Evolutionary conservation across 2,888 invertebrate genomes (phyloP).

Genomic region (Crocallis elinguaria): DNA sequence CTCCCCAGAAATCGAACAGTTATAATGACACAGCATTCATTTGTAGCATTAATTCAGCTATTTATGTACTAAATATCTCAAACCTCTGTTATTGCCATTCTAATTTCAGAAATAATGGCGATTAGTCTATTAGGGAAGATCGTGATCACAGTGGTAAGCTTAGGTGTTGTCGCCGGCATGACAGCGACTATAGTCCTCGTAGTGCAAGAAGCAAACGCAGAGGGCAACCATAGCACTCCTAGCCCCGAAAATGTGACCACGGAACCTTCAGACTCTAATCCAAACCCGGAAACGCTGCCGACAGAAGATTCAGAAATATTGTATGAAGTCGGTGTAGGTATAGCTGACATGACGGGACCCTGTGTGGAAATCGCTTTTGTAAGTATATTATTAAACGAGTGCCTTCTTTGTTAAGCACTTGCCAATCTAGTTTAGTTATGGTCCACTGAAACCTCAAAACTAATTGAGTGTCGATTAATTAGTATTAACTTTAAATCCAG

Average conservation of each 20-base stretch:
- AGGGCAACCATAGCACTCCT: not conserved
- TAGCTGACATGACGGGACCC: slow-evolving; percentile 96
- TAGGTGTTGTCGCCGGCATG: slow-evolving; percentile 64
- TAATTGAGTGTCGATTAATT: no score
- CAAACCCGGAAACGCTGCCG: not conserved
- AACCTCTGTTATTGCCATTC: no score
- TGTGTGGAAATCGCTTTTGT: slow-evolving; percentile 96
- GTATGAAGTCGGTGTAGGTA: slow-evolving; percentile 90
- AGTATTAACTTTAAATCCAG: no score
- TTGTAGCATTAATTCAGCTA: no score
- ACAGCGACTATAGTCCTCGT: slow-evolving; percentile 57
- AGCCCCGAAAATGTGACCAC: slow-evolving; percentile 7
- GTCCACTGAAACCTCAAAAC: no score
- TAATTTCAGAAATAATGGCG: slow-evolving; percentile 58
- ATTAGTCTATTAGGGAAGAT: slow-evolving; percentile 61
- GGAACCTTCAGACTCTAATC: not conserved
- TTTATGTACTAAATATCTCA: no score
- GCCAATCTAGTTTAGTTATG: no score
- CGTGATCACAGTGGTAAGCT: slow-evolving; percentile 49
- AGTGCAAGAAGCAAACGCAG: slow-evolving; percentile 41
- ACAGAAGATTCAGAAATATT: slow-evolving; percentile 26
- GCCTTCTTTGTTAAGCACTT: not conserved
- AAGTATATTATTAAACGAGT: slow-evolving; percentile 71
- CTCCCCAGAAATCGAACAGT: not conserved
- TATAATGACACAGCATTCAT: not conserved